Evolutionary conservation across 2,113 vertebrate genomes (phyloP), one percentile per base, ranked within the genome.

Genomic region (Nestor notabilis): DNA sequence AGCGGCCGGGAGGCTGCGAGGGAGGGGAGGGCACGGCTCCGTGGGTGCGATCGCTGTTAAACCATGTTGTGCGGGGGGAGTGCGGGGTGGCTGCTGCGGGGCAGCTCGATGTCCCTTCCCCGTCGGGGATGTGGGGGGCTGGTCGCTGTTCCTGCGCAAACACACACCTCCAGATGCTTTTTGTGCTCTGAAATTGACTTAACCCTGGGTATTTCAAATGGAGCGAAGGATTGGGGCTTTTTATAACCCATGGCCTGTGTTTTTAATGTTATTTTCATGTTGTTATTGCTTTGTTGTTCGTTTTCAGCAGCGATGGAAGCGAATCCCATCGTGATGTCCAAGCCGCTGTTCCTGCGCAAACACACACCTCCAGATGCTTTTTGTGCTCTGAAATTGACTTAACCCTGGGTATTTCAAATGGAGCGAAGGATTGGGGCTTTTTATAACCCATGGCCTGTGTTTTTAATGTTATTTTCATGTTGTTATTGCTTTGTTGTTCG

Each of bases 251-350:
- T 7, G 20, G 37, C 27, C 6, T 3, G 0, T 9, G 27, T 25
- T 76, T 64, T 63, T 11, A 25, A 76, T 44, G 29, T 9, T 29
- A 2, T 19, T 50, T 8, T 1, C 5, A 7, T 19, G 13, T 28
- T n/a, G 4, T 4, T 7, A 39, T 28, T 19, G 7, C 14, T 60
- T 1, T 4, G 6, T 11, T 17, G 12, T 10, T 47, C 19, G 10
- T 50, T 46, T 69, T 46, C 55, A 13, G 37, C 81, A 27, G 97
- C 74, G 13, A 99, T 99, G 99, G 98, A 99, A 29, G 82, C 86
- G 13, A 89, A 97, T 46, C 94, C 99, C 2, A 35, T 98, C 61
- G 97, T 99, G 97, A 95, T 37, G 15, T 99, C 99, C 1, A 99
- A 92, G 93, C 99, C n/a, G n/a, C n/a, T n/a, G 52, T 49, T 28